Evolutionary conservation across 2,888 invertebrate species (phyloP).

Genomic region (Parnassius glacialis): DNA sequence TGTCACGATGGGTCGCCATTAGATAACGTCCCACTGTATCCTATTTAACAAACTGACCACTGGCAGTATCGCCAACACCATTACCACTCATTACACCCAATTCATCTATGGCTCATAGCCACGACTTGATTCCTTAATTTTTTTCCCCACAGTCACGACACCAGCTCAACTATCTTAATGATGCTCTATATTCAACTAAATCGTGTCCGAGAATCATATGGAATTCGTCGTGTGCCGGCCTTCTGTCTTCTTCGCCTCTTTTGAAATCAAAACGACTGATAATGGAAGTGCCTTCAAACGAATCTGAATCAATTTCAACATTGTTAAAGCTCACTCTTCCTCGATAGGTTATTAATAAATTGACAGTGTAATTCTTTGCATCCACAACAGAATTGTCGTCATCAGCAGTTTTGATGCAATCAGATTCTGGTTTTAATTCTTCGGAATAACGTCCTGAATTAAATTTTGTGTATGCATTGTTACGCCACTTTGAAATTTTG

Average conservation of each 20-base stretch:
- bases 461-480: slow-evolving; percentile 7
- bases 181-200: slow-evolving; percentile 60
- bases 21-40: slow-evolving; percentile 21
- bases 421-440: slow-evolving; percentile 31
- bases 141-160: slow-evolving; percentile 52
- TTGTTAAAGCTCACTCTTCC: slow-evolving; percentile 30
- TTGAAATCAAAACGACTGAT: slow-evolving; percentile 35
- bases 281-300: slow-evolving; percentile 24
- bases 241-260: slow-evolving; percentile 41
- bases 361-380: slow-evolving; percentile 42
- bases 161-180: slow-evolving; percentile 51
- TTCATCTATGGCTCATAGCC: slow-evolving; percentile 37
- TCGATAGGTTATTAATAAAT: slow-evolving; percentile 31
- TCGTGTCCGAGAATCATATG: slow-evolving; percentile 48
- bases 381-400: slow-evolving; percentile 31
- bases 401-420: slow-evolving; percentile 28
- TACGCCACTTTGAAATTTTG: slow-evolving; percentile 26
- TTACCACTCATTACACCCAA: slow-evolving; percentile 46
- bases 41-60: slow-evolving; percentile 33
- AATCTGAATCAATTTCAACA: slow-evolving; percentile 32
- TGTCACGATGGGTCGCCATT: slow-evolving; percentile 35
- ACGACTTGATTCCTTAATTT: slow-evolving; percentile 40
- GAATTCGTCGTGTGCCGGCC: slow-evolving; percentile 50
- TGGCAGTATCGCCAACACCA: slow-evolving; percentile 38
- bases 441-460: slow-evolving; percentile 34